Conservation (phyloP, 2,888 invertebrate species). For the Drymonia ruficornis region DNA sequence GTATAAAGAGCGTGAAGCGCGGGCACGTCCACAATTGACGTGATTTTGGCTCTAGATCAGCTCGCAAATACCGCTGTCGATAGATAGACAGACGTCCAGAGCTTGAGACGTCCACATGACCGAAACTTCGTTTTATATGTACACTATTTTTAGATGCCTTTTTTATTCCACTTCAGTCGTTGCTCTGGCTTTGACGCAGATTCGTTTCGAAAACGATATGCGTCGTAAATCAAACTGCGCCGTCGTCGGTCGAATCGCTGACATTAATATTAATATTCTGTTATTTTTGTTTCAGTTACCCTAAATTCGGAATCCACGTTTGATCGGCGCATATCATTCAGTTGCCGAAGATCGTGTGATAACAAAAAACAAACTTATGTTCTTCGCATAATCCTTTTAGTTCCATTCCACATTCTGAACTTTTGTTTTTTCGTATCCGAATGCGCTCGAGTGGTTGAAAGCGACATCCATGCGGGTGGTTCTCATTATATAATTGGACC, state of each 20-base stretch:
- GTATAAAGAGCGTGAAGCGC: constrained; percentile 51
- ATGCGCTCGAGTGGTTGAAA: constrained; percentile 81
- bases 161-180: constrained; percentile 73
- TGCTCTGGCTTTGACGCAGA: constrained; percentile 68
- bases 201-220: constrained; percentile 57
- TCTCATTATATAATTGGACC: constrained; percentile 81
- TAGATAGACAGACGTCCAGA: constrained; percentile 44
- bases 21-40: constrained; percentile 66
- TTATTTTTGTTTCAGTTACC: constrained; percentile 79
- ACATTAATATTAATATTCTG: constrained; percentile 47
- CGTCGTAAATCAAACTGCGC: constrained; percentile 39
- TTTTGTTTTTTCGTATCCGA: constrained; percentile 71
- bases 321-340: constrained; percentile 73
- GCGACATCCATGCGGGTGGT: constrained; percentile 79
- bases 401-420: constrained; percentile 77
- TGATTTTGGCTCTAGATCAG: constrained; percentile 70
- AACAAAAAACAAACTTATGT: constrained; percentile 66
- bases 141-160: constrained; percentile 71
- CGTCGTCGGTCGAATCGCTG: constrained; percentile 25
- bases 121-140: constrained; percentile 63
- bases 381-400: constrained; percentile 69
- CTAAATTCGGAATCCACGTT: constrained; percentile 66
- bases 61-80: constrained; percentile 56
- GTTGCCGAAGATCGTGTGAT: constrained; percentile 55
- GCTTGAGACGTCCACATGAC: constrained; percentile 69